Percentiles rank a stretch among this genome's conserved stretches.
Evolutionary conservation across 2,888 invertebrate genomes (phyloP).

Genomic region (Gryllus longicercus): DNA sequence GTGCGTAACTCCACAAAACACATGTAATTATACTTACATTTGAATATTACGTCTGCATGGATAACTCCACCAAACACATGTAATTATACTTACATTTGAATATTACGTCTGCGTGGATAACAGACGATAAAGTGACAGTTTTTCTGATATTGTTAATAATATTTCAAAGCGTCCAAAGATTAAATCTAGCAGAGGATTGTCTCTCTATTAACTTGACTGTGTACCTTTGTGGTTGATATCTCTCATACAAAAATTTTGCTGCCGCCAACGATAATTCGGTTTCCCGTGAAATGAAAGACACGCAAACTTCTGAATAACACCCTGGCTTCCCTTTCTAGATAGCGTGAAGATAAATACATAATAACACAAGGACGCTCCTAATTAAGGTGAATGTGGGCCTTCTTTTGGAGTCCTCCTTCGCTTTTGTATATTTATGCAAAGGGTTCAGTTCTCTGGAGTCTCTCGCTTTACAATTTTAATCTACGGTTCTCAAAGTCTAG

Average conservation of each 20-base stretch:
- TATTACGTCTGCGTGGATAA: no score
- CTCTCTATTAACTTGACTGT: no score
- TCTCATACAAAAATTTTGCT: background rate
- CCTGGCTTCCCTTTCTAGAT: background rate
- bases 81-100: no score
- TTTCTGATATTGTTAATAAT: no score
- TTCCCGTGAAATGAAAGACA: background rate
- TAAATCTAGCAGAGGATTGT: no score
- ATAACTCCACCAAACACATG: no score
- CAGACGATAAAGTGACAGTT: no score
- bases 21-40: no score
- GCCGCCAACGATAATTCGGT: background rate
- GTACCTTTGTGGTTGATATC: no score
- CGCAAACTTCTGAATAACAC: background rate
- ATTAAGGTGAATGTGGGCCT: conserved; percentile 11
- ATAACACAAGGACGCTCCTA: background rate
- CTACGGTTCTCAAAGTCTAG: background rate
- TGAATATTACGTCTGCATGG: no score
- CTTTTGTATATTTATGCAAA: background rate
- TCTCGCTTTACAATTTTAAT: background rate
- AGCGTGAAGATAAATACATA: background rate
- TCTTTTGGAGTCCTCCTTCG: background rate
- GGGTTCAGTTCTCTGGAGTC: background rate
- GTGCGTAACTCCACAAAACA: no score
- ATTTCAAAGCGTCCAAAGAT: no score